Percentiles rank a stretch among this genome's conserved stretches.
Evolutionary conservation across 2,797 vertebrate genomes (phyloP).

Genomic region (Sitta carolinensis): DNA sequence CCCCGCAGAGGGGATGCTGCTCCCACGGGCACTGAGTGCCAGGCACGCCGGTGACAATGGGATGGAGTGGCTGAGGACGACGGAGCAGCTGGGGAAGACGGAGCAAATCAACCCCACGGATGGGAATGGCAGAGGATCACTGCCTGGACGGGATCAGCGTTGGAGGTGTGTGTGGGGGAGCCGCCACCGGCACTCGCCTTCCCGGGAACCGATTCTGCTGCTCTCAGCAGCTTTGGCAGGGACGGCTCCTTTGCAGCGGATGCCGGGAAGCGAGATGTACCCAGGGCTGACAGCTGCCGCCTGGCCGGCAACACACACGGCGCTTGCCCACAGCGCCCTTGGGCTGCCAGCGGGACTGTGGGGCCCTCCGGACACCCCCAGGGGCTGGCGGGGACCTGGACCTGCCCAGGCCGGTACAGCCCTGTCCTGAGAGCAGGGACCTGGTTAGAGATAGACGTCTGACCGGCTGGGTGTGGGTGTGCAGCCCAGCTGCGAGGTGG

Average conservation of each 20-base stretch:
- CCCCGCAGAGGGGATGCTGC: not conserved
- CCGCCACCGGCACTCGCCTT: not conserved
- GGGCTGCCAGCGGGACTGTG: not conserved
- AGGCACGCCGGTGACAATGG: fast-evolving
- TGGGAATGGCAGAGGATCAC: not conserved
- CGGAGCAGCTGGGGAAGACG: not conserved
- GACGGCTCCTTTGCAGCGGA: conserved; percentile 58
- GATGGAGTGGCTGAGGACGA: not conserved
- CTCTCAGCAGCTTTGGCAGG: conserved; percentile 62
- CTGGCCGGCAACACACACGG: not conserved
- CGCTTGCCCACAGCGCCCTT: not conserved
- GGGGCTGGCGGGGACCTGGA: not conserved
- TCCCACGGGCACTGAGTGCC: not conserved
- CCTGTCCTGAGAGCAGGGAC: not conserved
- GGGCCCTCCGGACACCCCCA: not conserved
- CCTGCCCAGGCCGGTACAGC: not conserved
- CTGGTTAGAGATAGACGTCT: fast-evolving
- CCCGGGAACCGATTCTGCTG: conserved; percentile 61
- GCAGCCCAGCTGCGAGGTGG: not conserved
- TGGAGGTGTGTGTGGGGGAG: not conserved
- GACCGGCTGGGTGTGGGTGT: not conserved
- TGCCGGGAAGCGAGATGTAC: conserved; percentile 42
- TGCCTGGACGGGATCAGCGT: not conserved
- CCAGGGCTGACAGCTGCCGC: conserved; percentile 58
- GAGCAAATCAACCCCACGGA: not conserved